Percentiles rank a stretch among this genome's conserved stretches.
These are phyloP conservation scores for Linepithema humile DNA, from an alignment of 1,140 invertebrate species.

Conservation along the genomic window DNA sequence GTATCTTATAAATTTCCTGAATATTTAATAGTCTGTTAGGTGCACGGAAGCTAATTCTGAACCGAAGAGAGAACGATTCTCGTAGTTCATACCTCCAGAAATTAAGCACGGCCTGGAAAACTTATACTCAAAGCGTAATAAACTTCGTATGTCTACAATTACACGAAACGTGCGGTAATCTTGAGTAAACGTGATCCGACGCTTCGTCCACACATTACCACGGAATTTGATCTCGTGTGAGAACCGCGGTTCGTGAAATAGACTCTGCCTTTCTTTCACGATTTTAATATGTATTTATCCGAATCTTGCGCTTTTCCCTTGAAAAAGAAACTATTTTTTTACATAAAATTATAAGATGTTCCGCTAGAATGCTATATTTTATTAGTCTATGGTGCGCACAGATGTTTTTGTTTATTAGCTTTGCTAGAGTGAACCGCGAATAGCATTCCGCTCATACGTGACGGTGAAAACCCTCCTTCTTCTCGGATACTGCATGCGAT, in stretches of 20 bases:
- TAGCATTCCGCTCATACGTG: background rate
- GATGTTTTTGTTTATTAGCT: background rate
- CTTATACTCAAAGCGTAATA: constrained; percentile 37
- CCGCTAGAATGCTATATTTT: background rate
- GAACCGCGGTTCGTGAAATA: constrained; percentile 6
- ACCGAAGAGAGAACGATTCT: background rate
- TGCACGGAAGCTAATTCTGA: constrained; percentile 3
- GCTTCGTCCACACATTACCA: background rate
- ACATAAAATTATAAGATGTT: background rate
- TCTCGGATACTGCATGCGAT: constrained; percentile 21
- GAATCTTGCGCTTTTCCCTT: background rate
- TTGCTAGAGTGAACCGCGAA: background rate
- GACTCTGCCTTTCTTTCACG: background rate
- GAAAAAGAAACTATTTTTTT: background rate
- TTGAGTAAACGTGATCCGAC: constrained; percentile 30
- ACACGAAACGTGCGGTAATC: constrained; percentile 36
- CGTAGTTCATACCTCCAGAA: background rate
- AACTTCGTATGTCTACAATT: constrained; percentile 39
- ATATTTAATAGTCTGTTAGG: too few species aligned
- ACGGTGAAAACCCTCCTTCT: background rate
- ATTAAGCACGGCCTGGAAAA: constrained; percentile 14
- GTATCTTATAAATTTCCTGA: background rate
- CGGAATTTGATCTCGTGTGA: background rate
- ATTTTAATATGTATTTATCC: background rate
- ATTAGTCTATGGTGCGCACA: background rate